Base-by-base conservation (phyloP, 2,888 invertebrate genomes). In the Baccha elongata region DNA sequence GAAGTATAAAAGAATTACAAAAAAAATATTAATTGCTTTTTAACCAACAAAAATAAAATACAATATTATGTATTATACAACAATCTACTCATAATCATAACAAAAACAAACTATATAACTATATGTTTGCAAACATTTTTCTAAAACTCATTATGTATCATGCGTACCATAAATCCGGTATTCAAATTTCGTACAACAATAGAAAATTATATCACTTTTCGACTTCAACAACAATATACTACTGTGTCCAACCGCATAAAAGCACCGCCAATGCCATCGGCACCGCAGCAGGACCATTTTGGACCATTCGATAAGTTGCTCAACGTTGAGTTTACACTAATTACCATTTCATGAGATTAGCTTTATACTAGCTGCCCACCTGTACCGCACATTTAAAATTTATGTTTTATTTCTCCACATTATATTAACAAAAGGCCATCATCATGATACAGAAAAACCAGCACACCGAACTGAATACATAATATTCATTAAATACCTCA, bases 151-250 rank as follows among this genome's bases (percentile, higher is more conserved):
- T 83, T 78, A 78, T 78, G 78, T 78, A 69, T 62, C 78, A 73
- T 72, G 72, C 68, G 64, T 83, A 78, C 78, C 83, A 83, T 83
- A 83, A 78, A 73, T 83, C 83, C 83, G 78, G 83, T 83, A 78
- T 83, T 83, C 78, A 78, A 78, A 83, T 83, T 78, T 55, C 64
- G 46, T 48, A 26, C 62, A 83, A 78, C 83, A 83, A 83, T 68
- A 78, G 83, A 52, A 60, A 83, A 76, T 72, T 83, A 78, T 73
- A 78, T 78, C 62, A 73, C 72, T 78, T 78, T 83, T 67, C 72
- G 68, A 76, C 67, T 44, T 53, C 68, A 64, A 52, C 71, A 60
- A 48, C 60, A 44, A 40, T 40, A 50, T 29, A 23, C 71, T 15
- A 50, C 50, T 35, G 1, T 7, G 6, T 37, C 7, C n/a, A 26